Base-by-base conservation (phyloP, 1,140 invertebrate genomes). In the Zaprionus camerounensis region DNA sequence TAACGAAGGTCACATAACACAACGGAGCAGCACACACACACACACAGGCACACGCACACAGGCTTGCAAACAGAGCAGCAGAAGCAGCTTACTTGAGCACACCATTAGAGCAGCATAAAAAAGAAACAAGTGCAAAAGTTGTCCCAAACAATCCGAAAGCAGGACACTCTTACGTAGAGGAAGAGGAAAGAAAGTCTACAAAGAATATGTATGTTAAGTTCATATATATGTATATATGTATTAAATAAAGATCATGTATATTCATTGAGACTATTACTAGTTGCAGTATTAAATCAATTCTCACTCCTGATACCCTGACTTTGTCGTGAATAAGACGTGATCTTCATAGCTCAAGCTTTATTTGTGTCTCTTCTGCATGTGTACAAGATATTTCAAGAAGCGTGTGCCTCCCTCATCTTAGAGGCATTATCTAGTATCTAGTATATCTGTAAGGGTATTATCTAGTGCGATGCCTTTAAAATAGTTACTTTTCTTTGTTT, bases 1-100 rank as follows among this genome's bases (percentile, higher is more conserved):
- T 90, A 88, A 88, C 85, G 84, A 88, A 88, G 84, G 84, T 88
- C 84, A 88, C 81, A 84, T 74, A 83, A 57, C 56, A 65, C 59
- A 53, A 11, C 67, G 73, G 64, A 71, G 41, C 31, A 56, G 3
- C 51, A 36, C 59, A 65, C 58, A 44, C 58, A 56, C 51, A 64
- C 17, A 70, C 34, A 62, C 53, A 65, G 20, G 20, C 59, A 44
- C 36, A 66, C 20, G 53, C 5, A 51, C 26, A 9, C 31, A 53
- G 20, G 2, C 41, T n/a, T 49, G 17, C 22, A 55, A 26, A 55
- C 22, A 63, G 11, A 28, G 28, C 26, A 6, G 36, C n/a, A 28
- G 24, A n/a, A 57, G 67, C 36, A 64, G 36, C 41, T 55, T 53
- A 65, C 79, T 78, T 78, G 67, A 78, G 63, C 81, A 53, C 75